Evolutionary conservation across 2,797 vertebrate genomes (phyloP).

Genomic region (Darevskia nairensis): DNA sequence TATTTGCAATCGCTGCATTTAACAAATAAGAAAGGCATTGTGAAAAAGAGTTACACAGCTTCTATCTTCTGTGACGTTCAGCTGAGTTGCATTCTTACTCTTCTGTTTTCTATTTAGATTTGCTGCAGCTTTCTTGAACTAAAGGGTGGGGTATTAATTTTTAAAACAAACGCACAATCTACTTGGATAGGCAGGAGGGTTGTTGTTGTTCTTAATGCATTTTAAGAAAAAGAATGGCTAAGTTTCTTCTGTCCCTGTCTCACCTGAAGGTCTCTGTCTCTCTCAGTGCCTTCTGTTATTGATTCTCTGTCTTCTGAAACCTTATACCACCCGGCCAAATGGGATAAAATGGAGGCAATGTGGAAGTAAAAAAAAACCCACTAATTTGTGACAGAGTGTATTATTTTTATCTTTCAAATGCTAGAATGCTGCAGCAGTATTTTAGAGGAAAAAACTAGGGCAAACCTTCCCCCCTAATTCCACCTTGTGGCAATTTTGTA

Average conservation of each 20-base stretch:
- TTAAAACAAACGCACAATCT: background rate
- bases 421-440: background rate
- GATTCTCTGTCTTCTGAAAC: conserved; percentile 21
- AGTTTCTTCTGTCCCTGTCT: background rate
- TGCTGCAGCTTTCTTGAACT: conserved; percentile 13
- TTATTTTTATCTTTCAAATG: conserved; percentile 13
- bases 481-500: background rate
- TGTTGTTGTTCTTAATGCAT: background rate
- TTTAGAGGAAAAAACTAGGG: background rate
- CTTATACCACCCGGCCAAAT: background rate
- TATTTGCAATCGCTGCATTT: background rate
- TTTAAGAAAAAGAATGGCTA: background rate
- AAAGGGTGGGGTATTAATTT: background rate
- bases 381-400: background rate
- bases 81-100: background rate
- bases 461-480: background rate
- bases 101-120: background rate
- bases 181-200: background rate
- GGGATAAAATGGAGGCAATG: conserved; percentile 1
- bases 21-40: background rate
- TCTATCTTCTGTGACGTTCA: background rate
- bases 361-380: background rate
- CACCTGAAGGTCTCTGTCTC: background rate
- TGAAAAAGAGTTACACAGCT: background rate
- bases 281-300: background rate